Base-by-base conservation (phyloP, 2,888 invertebrate species). In the Uloborus plumipes region DNA sequence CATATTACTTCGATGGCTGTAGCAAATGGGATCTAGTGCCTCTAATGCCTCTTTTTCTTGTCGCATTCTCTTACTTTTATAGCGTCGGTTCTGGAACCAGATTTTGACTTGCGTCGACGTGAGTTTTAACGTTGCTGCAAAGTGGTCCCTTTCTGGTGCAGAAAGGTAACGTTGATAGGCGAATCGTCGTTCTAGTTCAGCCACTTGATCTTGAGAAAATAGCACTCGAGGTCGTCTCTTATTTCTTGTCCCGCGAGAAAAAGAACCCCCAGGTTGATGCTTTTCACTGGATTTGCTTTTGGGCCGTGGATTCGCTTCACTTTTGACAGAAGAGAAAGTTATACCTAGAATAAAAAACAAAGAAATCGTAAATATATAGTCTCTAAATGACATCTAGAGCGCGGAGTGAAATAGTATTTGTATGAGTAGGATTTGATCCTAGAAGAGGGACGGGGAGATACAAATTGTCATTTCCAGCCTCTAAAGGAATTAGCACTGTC, bases 11-110 rank as follows among this genome's bases (percentile, higher is more conserved):
- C 39, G 3, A 39, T 39, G 39, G 39, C 39, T 39, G 39, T 39
- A 39, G 39, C 39, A 39, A 39, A 39, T 59, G 55, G 13, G 77
- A 20, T 59, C 22, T 50, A 20, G 59, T 47, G 47, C 39, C 3
- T 80, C 80, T 0, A 61, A 2, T 16, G 26, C 50, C 15, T 79
- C 72, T 61, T 73, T 79, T 2, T 81, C 81, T n/a, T 70, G 50
- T 22, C 73, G 39, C 58, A 70, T 39, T 91, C 69, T 90, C 88
- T 94, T 94, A 88, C 93, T 94, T 87, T 94, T 95, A 90, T 95
- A 95, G n/a, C 93, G 91, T 69, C 96, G 91, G 89, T 97, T 97
- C 89, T 97, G 97, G 89, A 97, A 97, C 97, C 97, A 97, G 85
- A 97, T 91, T 87, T 97, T 90, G n/a, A 88, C 87, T 89, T 97